Percentiles rank a stretch among this genome's conserved stretches.
Evolutionary conservation across 2,888 invertebrate species (phyloP).

Genomic region (Blera fallax): DNA sequence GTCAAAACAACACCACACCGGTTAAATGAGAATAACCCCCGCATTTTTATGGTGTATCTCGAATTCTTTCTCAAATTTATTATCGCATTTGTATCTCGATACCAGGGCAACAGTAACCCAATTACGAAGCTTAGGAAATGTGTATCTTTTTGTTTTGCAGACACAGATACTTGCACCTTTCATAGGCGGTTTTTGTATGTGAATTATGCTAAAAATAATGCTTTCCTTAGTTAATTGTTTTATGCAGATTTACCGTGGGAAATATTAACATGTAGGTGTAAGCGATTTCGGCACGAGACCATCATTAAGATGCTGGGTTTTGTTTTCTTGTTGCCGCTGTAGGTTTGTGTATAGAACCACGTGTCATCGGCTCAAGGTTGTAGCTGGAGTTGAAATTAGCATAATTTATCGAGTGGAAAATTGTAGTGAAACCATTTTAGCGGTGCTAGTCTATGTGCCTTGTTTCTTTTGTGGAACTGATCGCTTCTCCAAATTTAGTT

Average conservation of each 20-base stretch:
- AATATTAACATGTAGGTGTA: conserved; percentile 4
- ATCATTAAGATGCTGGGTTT: neutral
- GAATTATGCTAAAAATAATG: conserved; percentile 51
- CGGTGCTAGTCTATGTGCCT: neutral
- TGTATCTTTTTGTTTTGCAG: neutral
- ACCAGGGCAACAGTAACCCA: conserved; percentile 14
- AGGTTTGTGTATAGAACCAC: conserved; percentile 25
- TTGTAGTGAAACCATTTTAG: conserved; percentile 32
- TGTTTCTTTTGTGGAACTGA: neutral
- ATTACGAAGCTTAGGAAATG: conserved; percentile 39
- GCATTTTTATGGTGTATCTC: neutral
- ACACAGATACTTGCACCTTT: conserved; percentile 6
- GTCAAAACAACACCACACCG: neutral
- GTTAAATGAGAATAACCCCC: neutral
- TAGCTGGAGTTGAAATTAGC: conserved; percentile 31
- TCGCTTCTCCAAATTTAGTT: neutral
- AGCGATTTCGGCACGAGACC: conserved; percentile 48
- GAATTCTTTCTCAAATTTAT: neutral
- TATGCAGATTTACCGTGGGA: conserved; percentile 48
- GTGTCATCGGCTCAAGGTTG: conserved; percentile 56
- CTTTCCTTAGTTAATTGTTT: conserved; percentile 53
- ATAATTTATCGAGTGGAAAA: conserved; percentile 70
- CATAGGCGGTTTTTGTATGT: neutral
- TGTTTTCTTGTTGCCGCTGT: neutral
- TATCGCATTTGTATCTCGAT: neutral